A percentile compares a stretch with the other conserved stretches of the same genome.
phyloP scores from a whole-genome alignment of 2,888 invertebrate species.

The Acanthoscelides obtectus region DNA sequence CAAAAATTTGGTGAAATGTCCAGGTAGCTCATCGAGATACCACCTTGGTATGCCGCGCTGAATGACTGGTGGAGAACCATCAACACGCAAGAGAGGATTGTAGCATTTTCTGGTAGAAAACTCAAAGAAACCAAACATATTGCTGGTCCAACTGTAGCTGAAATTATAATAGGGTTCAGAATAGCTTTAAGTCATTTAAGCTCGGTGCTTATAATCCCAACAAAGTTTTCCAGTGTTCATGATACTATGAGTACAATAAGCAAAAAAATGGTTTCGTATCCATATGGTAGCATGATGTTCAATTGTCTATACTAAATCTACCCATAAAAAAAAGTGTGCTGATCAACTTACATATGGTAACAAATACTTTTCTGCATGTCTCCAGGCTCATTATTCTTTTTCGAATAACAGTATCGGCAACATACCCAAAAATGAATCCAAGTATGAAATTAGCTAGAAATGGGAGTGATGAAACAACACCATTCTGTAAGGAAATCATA shows the following conservation, averaged over 20 bases:
- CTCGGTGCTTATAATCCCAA: no score
- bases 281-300: no score
- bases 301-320: no score
- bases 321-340: no score
- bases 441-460: neutral
- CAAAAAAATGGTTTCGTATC: no score
- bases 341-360: neutral
- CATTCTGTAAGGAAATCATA: no score
- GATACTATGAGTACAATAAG: no score
- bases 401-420: neutral
- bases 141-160: neutral
- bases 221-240: no score
- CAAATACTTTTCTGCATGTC: neutral
- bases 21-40: neutral
- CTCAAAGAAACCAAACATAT: neutral
- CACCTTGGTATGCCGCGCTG: neutral
- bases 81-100: neutral
- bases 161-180: neutral
- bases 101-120: neutral
- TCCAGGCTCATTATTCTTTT: neutral
- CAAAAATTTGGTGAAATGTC: slow-evolving; percentile 1
- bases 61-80: neutral
- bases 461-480: neutral
- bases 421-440: neutral
- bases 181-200: no score